Base-by-base conservation (phyloP, 92 coral and sea anemone species). In the Metridium senile region DNA sequence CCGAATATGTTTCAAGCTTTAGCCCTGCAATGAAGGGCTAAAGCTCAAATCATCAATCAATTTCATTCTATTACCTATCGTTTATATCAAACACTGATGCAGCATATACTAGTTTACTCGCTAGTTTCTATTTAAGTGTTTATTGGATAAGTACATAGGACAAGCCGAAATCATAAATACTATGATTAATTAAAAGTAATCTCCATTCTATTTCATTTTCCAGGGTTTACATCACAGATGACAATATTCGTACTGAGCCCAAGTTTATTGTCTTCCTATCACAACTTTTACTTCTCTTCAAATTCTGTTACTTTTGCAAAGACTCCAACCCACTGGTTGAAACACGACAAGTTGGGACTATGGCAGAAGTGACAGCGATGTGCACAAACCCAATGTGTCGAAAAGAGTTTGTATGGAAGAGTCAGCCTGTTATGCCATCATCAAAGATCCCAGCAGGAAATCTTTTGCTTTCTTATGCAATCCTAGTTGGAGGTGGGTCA, bases 241-340 rank as follows among this genome's bases (percentile, higher is more conserved):
- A 13, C 49, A 39, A 13, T 13, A 39, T 39, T 13, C 49, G 49
- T 13, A 54, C 59, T 3, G 59, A 54, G 17, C 59, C 59, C 4
- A 54, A 54, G 59, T 80, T 75, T 32, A 72, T 88, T 39, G 93
- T 88, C 11, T 88, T 88, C 77, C 77, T 84, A 59, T 77, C 87
- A 0, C 93, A 89, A 45, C 85, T 81, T 22, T 66, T 89, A 34
- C 77, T 80, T 25, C 82, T 85, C 3, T 81, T 89, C 72, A 35
- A 77, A 22, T 82, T 89, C 59, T 89, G 92, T 39, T 78, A 62
- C 23, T 26, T 65, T 1, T 83, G 88, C 32, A 63, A 33, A 28
- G 69, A n/a, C 2, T 8, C 18, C 4, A 26, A 17, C 33, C 22
- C 22, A 23, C 33, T 27, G 19, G 20, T 33, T 16, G 69, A 63